Conservation (phyloP, 2,888 invertebrate species). For the Zaprionus bogoriensis region DNA sequence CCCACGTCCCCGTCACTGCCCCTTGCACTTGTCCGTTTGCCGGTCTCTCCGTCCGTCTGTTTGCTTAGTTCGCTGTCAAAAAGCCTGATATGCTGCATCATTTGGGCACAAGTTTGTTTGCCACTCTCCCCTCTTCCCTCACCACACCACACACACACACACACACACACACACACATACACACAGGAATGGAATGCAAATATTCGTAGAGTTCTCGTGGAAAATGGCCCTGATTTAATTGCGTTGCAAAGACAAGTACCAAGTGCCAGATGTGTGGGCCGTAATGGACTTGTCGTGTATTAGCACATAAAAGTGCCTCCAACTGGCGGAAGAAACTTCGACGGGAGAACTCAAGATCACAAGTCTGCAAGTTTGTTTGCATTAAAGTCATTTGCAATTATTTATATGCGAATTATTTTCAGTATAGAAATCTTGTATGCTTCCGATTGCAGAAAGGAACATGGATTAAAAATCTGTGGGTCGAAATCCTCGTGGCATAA, state of each 20-base stretch:
- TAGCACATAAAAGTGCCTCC: neutral
- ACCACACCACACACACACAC: neutral
- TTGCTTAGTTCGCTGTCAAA: slow-evolving; percentile 11
- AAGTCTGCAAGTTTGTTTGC: too few relatives aligned
- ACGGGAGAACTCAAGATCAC: too few relatives aligned
- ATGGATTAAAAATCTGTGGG: too few relatives aligned
- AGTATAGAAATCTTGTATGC: too few relatives aligned
- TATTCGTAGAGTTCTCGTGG: neutral
- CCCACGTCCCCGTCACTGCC: too few relatives aligned
- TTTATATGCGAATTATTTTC: too few relatives aligned
- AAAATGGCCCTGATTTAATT: slow-evolving; percentile 2
- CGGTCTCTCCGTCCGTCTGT: neutral
- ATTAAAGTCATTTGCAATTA: too few relatives aligned
- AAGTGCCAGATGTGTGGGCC: too few relatives aligned
- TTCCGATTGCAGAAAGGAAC: too few relatives aligned
- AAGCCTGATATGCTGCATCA: slow-evolving; percentile 27
- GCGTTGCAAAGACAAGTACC: slow-evolving; percentile 1
- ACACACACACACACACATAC: neutral
- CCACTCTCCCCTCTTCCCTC: neutral
- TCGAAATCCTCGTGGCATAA: too few relatives aligned
- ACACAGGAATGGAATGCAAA: neutral
- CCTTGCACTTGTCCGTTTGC: neutral
- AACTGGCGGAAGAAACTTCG: too few relatives aligned
- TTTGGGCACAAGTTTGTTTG: slow-evolving; percentile 4
- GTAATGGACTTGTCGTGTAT: neutral